Base-by-base conservation (phyloP, 2,113 vertebrate species). In the Salvelinus namaycush region DNA sequence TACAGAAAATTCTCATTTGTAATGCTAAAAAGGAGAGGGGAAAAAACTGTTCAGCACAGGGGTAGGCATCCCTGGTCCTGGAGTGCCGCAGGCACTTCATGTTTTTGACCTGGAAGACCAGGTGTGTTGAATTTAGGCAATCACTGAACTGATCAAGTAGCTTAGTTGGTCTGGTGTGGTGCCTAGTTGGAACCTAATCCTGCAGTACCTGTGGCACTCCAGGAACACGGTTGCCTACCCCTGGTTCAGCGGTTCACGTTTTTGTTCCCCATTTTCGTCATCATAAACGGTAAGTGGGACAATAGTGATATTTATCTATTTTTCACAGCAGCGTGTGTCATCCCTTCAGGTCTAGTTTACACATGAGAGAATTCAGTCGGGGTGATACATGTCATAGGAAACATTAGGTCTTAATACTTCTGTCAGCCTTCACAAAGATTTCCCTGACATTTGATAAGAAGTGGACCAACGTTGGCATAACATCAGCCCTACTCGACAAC, bases 1-100 rank as follows among this genome's bases (percentile, higher is more conserved):
- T 83, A 79, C 51, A 83, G 60, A 75, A 83, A 81, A 77, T 20
- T 78, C 81, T 22, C 2, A 73, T 71, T 82, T 80, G 77, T 76
- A 78, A 73, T 86, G 76, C 72, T 51, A 80, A 64, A 73, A 77
- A 20, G 29, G 12, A 71, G 8, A 70, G 34, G 34, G 27, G 1
- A 70, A 76, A 69, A 77, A 51, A 70, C 2, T 69, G 51, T 59
- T 54, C 5, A 20, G 16, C 65, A 20, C 20, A 44, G 29, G 70
- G 49, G 22, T 12, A 68, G n/a, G 39, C 2, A 9, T 9, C 34
- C 8, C 39, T 39, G 34, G 34, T 39, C 34, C 34, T 39, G 39
- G 39, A 39, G 39, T 0, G 8, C 39, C 39, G 2, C 8, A 39
- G 34, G 34, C 34, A 39, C 34, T 8, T 39, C 34, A 39, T 39